Base-by-base conservation (phyloP, 2,113 vertebrate species). In the Hystrix brachyura region DNA sequence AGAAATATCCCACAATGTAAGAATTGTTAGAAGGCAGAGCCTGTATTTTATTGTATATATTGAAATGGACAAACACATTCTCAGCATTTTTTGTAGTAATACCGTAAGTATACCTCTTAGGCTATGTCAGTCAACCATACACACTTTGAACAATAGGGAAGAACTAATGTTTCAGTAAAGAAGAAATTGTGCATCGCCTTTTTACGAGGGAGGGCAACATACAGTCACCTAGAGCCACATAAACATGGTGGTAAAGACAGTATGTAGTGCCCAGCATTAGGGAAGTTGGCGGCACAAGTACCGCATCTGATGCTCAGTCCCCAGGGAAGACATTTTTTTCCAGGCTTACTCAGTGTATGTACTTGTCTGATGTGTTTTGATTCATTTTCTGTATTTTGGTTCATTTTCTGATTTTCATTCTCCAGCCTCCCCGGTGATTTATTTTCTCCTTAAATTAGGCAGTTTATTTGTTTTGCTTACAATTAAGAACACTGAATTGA, bases 271-370 rank as follows among this genome's bases (percentile, higher is more conserved):
- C 14, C 18, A 69, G 15, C 29, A 25, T 69, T 32, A 14, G 19
- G 25, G 15, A 25, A 23, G 7, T 3, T 81, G 69, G 7, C 29
- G 6, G 0, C n/a, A 51, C 0, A 76, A 32, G n/a, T 85, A 19
- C 25, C 18, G 5, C 8, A 6, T 34, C 51, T 18, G 7, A 17
- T 0, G 32, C 1, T 84, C 10, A 67, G 7, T 2, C 34, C n/a
- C 0, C 0, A 1, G 25, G 4, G 19, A 1, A 0, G 9, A 2
- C 7, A 1, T 34, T 32, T 5, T 5, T n/a, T 4, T 55, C 14
- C 7, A 19, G 38, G 0, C 2, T 67, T 9, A 4, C 53, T 48
- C 18, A 10, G 15, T 21, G 9, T 2, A 8, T n/a, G 43, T 4
- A 29, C 10, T 79, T 64, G 4, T 60, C 17, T 55, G 23, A 72